phyloP scores from a whole-genome alignment of 2,888 invertebrate genomes.

The Plebejus argus region DNA sequence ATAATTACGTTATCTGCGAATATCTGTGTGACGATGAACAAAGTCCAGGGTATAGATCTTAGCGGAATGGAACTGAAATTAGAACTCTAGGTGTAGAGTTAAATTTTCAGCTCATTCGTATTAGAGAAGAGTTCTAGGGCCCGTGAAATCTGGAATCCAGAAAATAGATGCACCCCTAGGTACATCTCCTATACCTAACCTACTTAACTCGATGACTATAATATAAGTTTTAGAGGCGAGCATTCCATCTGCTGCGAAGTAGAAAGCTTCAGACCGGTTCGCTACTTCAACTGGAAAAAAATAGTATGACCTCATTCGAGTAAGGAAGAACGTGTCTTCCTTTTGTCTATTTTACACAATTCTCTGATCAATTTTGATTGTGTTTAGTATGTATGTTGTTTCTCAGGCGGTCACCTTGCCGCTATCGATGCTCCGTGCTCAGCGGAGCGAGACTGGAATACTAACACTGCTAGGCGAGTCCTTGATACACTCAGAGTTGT shows the following conservation, averaged over 20 bases:
- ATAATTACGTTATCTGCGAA: not conserved
- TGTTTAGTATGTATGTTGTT: slow-evolving; percentile 7
- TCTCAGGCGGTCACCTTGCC: slow-evolving; percentile 19
- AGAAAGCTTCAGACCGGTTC: too few relatives aligned
- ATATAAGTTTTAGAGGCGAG: too few relatives aligned
- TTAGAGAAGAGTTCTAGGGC: not conserved
- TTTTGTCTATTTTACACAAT: slow-evolving; percentile 14
- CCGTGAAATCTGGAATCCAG: too few relatives aligned
- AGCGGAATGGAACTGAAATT: not conserved
- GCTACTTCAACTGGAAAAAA: not conserved
- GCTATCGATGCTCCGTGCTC: not conserved
- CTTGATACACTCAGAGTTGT: not conserved
- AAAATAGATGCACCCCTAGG: too few relatives aligned
- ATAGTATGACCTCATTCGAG: slow-evolving; percentile 1
- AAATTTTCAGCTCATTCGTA: not conserved
- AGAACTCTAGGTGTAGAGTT: not conserved
- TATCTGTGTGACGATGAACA: not conserved
- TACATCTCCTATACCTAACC: too few relatives aligned
- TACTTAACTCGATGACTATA: too few relatives aligned
- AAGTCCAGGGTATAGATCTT: not conserved
- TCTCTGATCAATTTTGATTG: slow-evolving; percentile 9
- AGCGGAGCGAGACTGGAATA: slow-evolving; percentile 12
- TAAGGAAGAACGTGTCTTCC: not conserved
- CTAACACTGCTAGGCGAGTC: not conserved
- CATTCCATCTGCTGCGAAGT: too few relatives aligned